Base-by-base conservation (phyloP, 1,140 invertebrate species). In the Euura lappo region DNA sequence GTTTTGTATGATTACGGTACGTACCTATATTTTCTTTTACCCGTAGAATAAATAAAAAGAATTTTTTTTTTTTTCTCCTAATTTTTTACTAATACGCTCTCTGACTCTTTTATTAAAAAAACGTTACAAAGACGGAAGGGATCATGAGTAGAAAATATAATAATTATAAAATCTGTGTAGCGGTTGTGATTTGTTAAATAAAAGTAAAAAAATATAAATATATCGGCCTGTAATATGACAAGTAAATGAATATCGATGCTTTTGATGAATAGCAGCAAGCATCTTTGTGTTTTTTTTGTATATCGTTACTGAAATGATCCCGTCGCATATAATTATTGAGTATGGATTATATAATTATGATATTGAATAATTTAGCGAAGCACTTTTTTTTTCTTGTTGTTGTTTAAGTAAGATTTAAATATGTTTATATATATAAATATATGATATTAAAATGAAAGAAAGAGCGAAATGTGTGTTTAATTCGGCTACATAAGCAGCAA, bases 401-500 rank as follows among this genome's bases (percentile, higher is more conserved):
- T 28, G 28, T 28, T 28, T 28, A 28, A 28, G 1, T 28, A 28
- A 28, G 28, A 28, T 28, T 28, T 28, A 68, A 13, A 68, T 42
- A 42, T 8, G 28, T 42, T 68, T 68, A 68, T 68, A 68, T 8
- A 8, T 42, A 28, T 42, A 68, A 68, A 10, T 68, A 65, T 28
- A 6, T n/a, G 67, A 70, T 65, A 4, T 8, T 2, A 64, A 67
- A 65, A 70, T 5, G 71, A 45, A 45, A 44, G 65, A 6, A 8
- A 67, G 6, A 68, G 45, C 68, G 7, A 65, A 72, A 72, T 47
- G 28, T 28, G 28, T 28, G 28, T 28, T 28, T 28, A 28, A 44
- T 46, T 45, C 60, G 28, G 68, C 81, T 86, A 86, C 80, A 86
- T 83, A 72, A 84, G 80, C 75, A 83, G 84, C 71, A 89, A 71